These are phyloP conservation scores for Acleris holmiana DNA, from an alignment of 2,888 invertebrate species.

Conservation along the genomic window DNA sequence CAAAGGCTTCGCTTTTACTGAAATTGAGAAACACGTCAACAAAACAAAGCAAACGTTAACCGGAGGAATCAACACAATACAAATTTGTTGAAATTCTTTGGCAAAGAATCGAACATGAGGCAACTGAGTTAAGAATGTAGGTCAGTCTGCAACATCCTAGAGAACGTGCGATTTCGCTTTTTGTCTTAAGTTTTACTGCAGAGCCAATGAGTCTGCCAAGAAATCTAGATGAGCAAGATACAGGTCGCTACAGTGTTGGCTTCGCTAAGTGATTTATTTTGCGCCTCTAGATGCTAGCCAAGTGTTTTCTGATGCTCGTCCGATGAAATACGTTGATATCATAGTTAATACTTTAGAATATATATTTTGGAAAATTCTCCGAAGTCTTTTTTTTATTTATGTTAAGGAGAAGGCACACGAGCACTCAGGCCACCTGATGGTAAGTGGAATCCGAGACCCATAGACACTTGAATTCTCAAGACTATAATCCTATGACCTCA, in stretches of 20 bases:
- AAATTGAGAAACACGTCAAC: too few relatives aligned
- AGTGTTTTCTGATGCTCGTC: conserved; percentile 40
- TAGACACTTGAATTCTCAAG: too few relatives aligned
- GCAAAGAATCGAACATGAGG: conserved; percentile 49
- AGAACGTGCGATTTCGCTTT: conserved; percentile 46
- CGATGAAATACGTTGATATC: conserved; percentile 28
- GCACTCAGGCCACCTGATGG: too few relatives aligned
- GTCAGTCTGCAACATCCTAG: conserved; percentile 52
- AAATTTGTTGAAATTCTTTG: conserved; percentile 43
- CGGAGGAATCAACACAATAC: conserved; percentile 25
- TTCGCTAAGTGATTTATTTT: conserved; percentile 53
- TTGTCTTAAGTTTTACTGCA: conserved; percentile 49
- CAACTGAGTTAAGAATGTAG: conserved; percentile 54
- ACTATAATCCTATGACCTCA: too few relatives aligned
- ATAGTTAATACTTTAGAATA: background rate
- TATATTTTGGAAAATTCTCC: too few relatives aligned
- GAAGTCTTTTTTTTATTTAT: too few relatives aligned
- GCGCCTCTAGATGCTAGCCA: conserved; percentile 44
- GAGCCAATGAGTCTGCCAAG: conserved; percentile 59
- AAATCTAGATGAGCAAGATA: conserved; percentile 50
- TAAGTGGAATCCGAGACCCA: too few relatives aligned
- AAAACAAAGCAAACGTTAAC: conserved; percentile 2
- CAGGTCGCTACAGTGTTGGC: conserved; percentile 54
- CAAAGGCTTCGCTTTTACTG: too few relatives aligned
- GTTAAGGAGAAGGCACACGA: too few relatives aligned